phyloP scores from a whole-genome alignment of 1,140 invertebrate species.

The Drosophila lowei region DNA sequence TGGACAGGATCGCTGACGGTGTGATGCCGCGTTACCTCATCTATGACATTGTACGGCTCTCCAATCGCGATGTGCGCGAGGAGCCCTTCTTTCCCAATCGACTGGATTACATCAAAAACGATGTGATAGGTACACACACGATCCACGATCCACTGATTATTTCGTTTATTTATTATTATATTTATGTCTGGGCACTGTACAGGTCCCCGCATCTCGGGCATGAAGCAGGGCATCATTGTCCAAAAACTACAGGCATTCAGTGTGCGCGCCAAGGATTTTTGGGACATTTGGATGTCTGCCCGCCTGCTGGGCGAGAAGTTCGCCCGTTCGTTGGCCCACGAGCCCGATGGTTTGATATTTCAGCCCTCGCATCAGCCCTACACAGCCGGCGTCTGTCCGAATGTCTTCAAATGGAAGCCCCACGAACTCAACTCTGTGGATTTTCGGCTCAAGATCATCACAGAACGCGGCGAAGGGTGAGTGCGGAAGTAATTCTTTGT shows the following conservation, averaged over 20 bases:
- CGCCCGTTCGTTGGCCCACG: slow-evolving; percentile 92
- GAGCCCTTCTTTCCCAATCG: slow-evolving; percentile 90
- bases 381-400: slow-evolving; percentile 90
- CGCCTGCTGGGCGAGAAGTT: slow-evolving; percentile 94
- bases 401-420: slow-evolving; percentile 99
- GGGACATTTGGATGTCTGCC: slow-evolving; percentile 88
- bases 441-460: slow-evolving; percentile 94
- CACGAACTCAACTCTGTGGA: slow-evolving; percentile 96
- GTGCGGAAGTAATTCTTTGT: not conserved
- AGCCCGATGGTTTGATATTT: slow-evolving; percentile 99
- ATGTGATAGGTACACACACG: slow-evolving; percentile 84
- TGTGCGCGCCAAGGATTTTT: slow-evolving; percentile 94
- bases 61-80: slow-evolving; percentile 91
- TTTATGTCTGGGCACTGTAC: slow-evolving; percentile 1
- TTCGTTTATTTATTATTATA: not conserved
- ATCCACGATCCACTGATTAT: too few species aligned
- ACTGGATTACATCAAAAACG: slow-evolving; percentile 89
- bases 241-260: slow-evolving; percentile 93
- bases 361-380: slow-evolving; percentile 95
- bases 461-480: slow-evolving; percentile 87
- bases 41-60: slow-evolving; percentile 96
- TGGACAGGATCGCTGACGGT: slow-evolving; percentile 91
- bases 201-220: slow-evolving; percentile 88
- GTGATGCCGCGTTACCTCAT: slow-evolving; percentile 94
- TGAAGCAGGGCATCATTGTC: slow-evolving; percentile 89